Percentiles rank a stretch among this genome's conserved stretches.
Evolutionary conservation across 2,797 vertebrate genomes (phyloP).

Genomic region (Pseudopleuronectes americanus): DNA sequence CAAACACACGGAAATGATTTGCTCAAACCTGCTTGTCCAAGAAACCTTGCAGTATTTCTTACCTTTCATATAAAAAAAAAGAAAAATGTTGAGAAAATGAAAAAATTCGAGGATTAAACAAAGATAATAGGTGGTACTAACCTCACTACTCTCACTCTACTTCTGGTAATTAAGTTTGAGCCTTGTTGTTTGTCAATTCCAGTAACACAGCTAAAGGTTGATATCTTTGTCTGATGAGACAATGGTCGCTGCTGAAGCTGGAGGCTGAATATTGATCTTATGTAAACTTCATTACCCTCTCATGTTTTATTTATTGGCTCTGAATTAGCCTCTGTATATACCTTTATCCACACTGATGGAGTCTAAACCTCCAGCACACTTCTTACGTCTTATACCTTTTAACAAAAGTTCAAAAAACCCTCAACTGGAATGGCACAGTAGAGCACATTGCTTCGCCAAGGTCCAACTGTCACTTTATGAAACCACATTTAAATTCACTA

Average conservation of each 20-base stretch:
- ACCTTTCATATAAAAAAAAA: background rate
- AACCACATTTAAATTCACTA: too few relatives aligned
- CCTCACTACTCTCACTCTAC: background rate
- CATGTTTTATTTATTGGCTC: conserved; percentile 54
- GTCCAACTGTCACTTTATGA: too few relatives aligned
- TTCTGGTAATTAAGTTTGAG: conserved; percentile 25
- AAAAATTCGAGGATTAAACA: background rate
- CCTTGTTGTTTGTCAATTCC: conserved; percentile 27
- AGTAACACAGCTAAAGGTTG: conserved; percentile 12
- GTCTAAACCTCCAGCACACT: conserved; percentile 11
- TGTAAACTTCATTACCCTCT: conserved; percentile 52
- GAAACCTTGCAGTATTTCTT: background rate
- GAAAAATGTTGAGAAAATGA: background rate
- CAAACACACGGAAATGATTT: conserved; percentile 10
- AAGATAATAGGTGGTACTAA: conserved; percentile 4
- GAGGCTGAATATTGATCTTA: conserved; percentile 51
- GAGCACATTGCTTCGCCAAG: too few relatives aligned
- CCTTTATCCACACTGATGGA: conserved; percentile 27
- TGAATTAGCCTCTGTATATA: conserved; percentile 24
- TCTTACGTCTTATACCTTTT: conserved; percentile 25
- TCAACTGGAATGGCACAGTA: too few relatives aligned
- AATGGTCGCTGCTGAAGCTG: conserved; percentile 27
- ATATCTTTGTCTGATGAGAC: conserved; percentile 32
- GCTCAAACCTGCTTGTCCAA: background rate
- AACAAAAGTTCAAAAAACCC: background rate